phyloP scores from a whole-genome alignment of 2,888 invertebrate genomes.

The Malachius bipustulatus region DNA sequence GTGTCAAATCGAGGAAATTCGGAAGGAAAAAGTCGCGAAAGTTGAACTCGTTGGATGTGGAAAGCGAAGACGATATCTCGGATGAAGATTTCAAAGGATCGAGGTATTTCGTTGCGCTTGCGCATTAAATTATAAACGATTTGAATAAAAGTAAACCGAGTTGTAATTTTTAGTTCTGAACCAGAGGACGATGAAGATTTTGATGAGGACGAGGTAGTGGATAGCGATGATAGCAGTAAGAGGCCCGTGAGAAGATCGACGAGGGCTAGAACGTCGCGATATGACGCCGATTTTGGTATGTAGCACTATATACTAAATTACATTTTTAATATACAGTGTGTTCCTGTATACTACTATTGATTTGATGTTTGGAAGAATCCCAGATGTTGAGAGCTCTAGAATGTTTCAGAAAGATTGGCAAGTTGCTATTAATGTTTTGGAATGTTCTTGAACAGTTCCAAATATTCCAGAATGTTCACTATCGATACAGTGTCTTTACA shows the following conservation, averaged over 20 bases:
- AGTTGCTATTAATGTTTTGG: too few species aligned
- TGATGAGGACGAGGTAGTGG: conserved; percentile 40
- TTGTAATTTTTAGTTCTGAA: conserved; percentile 29
- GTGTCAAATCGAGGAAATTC: conserved; percentile 15
- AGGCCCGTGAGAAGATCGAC: conserved; percentile 44
- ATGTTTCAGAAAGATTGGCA: too few species aligned
- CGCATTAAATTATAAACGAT: too few species aligned
- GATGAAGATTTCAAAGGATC: conserved; percentile 89
- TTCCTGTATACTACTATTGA: too few species aligned
- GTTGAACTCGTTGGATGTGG: conserved; percentile 60
- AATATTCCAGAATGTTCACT: too few species aligned
- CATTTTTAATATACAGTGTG: too few species aligned
- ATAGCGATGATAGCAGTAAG: conserved; percentile 42
- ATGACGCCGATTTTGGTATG: conserved; percentile 44
- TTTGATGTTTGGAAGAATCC: too few species aligned
- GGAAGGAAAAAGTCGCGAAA: conserved; percentile 57
- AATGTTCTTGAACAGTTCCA: too few species aligned
- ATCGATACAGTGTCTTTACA: too few species aligned
- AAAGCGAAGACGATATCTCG: conserved; percentile 55
- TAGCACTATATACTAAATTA: neutral
- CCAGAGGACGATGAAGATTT: conserved; percentile 45
- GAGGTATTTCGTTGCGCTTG: too few species aligned
- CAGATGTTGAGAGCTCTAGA: too few species aligned
- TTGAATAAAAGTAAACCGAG: too few species aligned
- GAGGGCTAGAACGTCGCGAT: conserved; percentile 40